Evolutionary conservation across 2,113 vertebrate genomes (phyloP), one percentile per base, ranked within the genome.

Genomic region (Leptocoma aspasia): DNA sequence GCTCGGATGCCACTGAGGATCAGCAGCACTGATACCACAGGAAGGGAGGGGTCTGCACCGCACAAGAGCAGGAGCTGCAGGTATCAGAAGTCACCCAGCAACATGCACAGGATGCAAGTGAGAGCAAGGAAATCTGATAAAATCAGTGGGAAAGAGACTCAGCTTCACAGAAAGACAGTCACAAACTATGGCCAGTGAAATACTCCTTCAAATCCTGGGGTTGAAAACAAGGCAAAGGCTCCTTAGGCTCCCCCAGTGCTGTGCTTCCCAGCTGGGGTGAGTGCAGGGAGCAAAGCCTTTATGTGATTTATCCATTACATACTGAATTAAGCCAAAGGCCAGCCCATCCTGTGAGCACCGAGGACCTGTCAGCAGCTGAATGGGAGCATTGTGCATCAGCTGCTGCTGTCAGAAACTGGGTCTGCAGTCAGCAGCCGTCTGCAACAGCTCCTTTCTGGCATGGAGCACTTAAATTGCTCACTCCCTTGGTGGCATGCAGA

Each of bases 401-500:
- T 97, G 96, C 95, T 86, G 89, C 94, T 96, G 92, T 95, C 97
- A 96, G 78, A 77, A 93, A 92, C n/a, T 2, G 1, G 50, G 78
- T 39, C 64, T 0, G 0, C 81, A 60, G 71, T 73, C 75, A 47
- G 78, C 63, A 82, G 76, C 52, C 2, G 9, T 33, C 82, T 61
- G 57, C 90, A 75, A 59, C 82, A 90, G 75, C 86, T 60, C 72
- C 77, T 28, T 87, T 21, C 80, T 85, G 61, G 31, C 4, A 2
- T 89, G 84, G 72, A 88, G 53, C 0, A 1, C 69, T 97, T 75
- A 45, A 91, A 94, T 82, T 78, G 63, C 78, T 82, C 9, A 0
- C 61, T 92, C 72, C 27, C 39, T 89, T 71, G 65, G 89, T 90
- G 69, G 78, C 82, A 88, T 20, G 83, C 68, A 86, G 77, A 91